A percentile compares a stretch with the other conserved stretches of the same genome.
Conservation (phyloP, 2,797 vertebrate species). For the Notoglanidium macrostoma region DNA sequence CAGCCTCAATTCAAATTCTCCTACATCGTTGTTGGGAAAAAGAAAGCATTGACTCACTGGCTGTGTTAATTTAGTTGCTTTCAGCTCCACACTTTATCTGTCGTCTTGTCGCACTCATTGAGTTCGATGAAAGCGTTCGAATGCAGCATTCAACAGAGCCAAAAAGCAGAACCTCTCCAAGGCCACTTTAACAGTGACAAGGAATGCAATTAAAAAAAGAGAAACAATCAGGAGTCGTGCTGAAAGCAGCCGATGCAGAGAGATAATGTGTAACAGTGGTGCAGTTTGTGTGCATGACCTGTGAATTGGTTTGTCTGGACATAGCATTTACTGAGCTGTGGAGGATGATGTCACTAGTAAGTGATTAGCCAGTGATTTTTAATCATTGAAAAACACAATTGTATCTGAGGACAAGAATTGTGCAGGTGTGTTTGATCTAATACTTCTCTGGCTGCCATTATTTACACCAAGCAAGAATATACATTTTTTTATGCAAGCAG, state of each 20-base stretch:
- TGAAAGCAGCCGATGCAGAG: conserved; percentile 53
- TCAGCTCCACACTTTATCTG: conserved; percentile 71
- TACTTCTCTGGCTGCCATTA: not conserved
- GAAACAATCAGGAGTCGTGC: conserved; percentile 57
- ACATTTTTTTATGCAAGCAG: not conserved
- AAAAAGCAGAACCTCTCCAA: conserved; percentile 61
- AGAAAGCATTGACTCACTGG: conserved; percentile 70
- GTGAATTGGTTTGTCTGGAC: not conserved
- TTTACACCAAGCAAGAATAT: not conserved
- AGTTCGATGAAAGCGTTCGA: conserved; percentile 68
- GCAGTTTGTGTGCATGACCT: not conserved
- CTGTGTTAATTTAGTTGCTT: conserved; percentile 76
- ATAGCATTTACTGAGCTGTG: conserved; percentile 33
- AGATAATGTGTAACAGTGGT: conserved; percentile 25
- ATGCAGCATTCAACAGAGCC: conserved; percentile 67
- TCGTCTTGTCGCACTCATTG: conserved; percentile 66
- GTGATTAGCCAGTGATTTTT: conserved; percentile 62
- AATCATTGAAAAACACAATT: not conserved
- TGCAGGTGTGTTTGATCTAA: not conserved
- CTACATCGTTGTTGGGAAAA: conserved; percentile 68
- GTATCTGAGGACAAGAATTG: not conserved
- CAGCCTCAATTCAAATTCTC: conserved; percentile 74
- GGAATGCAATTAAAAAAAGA: conserved; percentile 61
- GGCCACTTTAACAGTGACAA: conserved; percentile 57
- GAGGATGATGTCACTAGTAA: conserved; percentile 55